Percentiles rank a stretch among this genome's conserved stretches.
Evolutionary conservation across 1,140 invertebrate species (phyloP).

Genomic region (Sinonovacula constricta): DNA sequence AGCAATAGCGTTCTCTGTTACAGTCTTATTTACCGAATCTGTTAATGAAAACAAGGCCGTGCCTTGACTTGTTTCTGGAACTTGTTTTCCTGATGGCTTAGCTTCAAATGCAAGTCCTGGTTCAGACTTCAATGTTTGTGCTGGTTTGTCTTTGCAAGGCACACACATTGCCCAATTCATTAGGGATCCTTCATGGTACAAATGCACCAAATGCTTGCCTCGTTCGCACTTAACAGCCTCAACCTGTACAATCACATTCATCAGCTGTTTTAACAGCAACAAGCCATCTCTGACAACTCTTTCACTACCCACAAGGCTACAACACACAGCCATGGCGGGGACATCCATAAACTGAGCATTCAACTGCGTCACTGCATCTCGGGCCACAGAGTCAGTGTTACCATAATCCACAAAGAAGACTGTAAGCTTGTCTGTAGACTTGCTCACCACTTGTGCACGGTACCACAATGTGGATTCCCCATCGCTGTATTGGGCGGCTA

Average conservation of each 20-base stretch:
- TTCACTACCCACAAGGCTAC: constrained; percentile 38
- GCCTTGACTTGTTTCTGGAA: background rate
- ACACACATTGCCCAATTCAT: too few species aligned
- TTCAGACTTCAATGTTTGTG: background rate
- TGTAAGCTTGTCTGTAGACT: constrained; percentile 1
- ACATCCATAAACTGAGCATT: constrained; percentile 27
- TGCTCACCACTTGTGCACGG: constrained; percentile 20
- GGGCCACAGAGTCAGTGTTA: constrained; percentile 22
- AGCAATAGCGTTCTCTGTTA: background rate
- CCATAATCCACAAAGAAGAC: constrained; percentile 51
- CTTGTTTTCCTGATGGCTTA: background rate
- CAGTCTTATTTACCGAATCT: too few species aligned
- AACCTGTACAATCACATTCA: constrained; percentile 6
- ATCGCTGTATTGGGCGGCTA: constrained; percentile 26
- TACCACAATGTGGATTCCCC: constrained; percentile 35
- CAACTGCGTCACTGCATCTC: constrained; percentile 31
- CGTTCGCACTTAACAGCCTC: background rate
- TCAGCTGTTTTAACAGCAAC: background rate
- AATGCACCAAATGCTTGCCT: constrained; percentile 10
- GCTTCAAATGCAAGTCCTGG: background rate
- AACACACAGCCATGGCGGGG: constrained; percentile 51
- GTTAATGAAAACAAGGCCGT: background rate
- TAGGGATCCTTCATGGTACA: too few species aligned
- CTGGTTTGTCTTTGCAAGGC: too few species aligned
- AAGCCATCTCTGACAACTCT: background rate